Percentiles rank a stretch among this genome's conserved stretches.
phyloP scores from a whole-genome alignment of 2,113 vertebrate species.

The Cochlearius cochlearius region DNA sequence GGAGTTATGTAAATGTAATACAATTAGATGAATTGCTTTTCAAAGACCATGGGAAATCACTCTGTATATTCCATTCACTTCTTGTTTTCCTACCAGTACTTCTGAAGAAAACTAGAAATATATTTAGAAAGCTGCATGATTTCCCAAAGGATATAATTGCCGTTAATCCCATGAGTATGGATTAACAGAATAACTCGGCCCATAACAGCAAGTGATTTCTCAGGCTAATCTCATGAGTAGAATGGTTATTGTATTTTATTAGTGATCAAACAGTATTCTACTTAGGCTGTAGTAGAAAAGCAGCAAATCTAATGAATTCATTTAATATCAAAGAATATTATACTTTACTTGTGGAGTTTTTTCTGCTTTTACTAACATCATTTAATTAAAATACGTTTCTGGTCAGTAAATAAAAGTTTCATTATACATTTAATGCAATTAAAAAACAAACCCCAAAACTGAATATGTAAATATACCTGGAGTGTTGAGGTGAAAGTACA shows the following conservation, averaged over 20 bases:
- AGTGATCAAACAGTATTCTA: background rate
- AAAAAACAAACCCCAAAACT: background rate
- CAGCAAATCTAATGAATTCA: background rate
- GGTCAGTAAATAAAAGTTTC: background rate
- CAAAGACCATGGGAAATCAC: constrained; percentile 74
- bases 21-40: constrained; percentile 49
- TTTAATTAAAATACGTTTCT: background rate
- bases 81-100: constrained; percentile 52
- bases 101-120: constrained; percentile 64
- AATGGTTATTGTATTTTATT: constrained; percentile 18
- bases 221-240: constrained; percentile 20
- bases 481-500: background rate
- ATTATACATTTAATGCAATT: background rate
- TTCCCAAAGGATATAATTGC: constrained; percentile 53
- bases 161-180: constrained; percentile 23
- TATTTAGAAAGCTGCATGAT: constrained; percentile 51
- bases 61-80: constrained; percentile 28
- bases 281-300: background rate
- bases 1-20: constrained; percentile 54
- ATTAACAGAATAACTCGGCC: background rate
- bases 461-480: background rate
- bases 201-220: constrained; percentile 8
- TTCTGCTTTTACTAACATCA: background rate
- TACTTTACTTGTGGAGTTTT: background rate
- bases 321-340: background rate